Evolutionary conservation across 2,113 vertebrate genomes (phyloP).

Genomic region (Anser cygnoides): DNA sequence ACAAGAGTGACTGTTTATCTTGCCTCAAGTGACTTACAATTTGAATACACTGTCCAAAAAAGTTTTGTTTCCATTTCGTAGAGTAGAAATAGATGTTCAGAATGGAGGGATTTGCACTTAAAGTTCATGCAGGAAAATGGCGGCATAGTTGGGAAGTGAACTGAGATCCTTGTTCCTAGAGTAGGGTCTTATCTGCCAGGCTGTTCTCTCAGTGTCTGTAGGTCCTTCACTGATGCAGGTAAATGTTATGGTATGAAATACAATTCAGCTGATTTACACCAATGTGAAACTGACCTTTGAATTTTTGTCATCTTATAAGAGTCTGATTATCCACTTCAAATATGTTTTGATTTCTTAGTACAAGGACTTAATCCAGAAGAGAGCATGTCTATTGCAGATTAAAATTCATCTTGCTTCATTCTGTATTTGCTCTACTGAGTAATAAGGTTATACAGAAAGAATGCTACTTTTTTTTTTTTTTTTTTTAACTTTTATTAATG

Average conservation of each 20-base stretch:
- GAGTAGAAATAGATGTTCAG: neutral
- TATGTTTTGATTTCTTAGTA: slow-evolving; percentile 41
- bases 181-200: neutral
- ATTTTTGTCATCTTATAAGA: too few species aligned
- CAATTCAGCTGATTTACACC: slow-evolving; percentile 15
- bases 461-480: neutral
- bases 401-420: neutral
- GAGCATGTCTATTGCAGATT: neutral
- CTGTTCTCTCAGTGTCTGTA: neutral
- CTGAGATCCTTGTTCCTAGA: neutral
- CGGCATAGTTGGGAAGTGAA: neutral
- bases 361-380: neutral
- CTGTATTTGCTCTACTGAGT: neutral
- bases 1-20: neutral
- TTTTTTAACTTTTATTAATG: neutral
- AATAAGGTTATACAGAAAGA: slow-evolving; percentile 16
- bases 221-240: neutral
- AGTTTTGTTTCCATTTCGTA: neutral
- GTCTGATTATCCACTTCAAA: slow-evolving; percentile 8
- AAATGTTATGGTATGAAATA: slow-evolving; percentile 2
- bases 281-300: slow-evolving; percentile 17
- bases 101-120: neutral
- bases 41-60: neutral
- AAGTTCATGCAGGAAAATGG: neutral
- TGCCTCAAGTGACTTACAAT: neutral